phyloP scores from a whole-genome alignment of 1,140 invertebrate species.

The Bombus sibiricus region DNA sequence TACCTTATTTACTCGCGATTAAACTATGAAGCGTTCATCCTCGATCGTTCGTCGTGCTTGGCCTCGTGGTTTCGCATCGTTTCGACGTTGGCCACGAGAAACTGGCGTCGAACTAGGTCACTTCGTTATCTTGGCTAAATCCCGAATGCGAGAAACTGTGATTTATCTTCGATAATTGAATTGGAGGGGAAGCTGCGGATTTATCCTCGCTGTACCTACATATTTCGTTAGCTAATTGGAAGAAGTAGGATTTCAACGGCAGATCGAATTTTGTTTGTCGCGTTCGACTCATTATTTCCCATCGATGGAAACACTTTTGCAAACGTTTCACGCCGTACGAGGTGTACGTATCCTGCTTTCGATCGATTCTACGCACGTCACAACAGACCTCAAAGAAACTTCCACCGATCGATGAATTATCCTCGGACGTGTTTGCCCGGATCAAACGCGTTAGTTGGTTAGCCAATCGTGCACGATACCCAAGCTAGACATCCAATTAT shows the following conservation, averaged over 20 bases:
- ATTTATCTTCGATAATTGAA: slow-evolving; percentile 19
- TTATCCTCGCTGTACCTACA: background rate
- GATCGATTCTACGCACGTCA: background rate
- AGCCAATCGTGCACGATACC: background rate
- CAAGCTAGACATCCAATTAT: background rate
- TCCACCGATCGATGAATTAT: background rate
- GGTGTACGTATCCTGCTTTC: background rate
- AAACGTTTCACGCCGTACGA: too few relatives aligned
- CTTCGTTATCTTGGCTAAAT: slow-evolving; percentile 25
- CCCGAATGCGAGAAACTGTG: background rate
- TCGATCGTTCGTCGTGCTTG: background rate
- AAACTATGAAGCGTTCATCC: slow-evolving; percentile 28
- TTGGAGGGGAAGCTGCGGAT: background rate
- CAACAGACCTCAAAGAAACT: background rate
- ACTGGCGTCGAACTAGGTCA: background rate
- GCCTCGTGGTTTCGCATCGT: background rate
- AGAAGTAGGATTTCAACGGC: background rate
- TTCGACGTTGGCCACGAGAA: background rate
- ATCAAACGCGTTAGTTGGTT: background rate
- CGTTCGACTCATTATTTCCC: background rate
- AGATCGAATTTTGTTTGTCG: background rate
- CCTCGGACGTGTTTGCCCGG: background rate
- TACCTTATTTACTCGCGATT: slow-evolving; percentile 41
- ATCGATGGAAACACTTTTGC: background rate
- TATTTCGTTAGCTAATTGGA: slow-evolving; percentile 1